phyloP scores from a whole-genome alignment of 2,888 invertebrate genomes.

The Tinea pellionella region DNA sequence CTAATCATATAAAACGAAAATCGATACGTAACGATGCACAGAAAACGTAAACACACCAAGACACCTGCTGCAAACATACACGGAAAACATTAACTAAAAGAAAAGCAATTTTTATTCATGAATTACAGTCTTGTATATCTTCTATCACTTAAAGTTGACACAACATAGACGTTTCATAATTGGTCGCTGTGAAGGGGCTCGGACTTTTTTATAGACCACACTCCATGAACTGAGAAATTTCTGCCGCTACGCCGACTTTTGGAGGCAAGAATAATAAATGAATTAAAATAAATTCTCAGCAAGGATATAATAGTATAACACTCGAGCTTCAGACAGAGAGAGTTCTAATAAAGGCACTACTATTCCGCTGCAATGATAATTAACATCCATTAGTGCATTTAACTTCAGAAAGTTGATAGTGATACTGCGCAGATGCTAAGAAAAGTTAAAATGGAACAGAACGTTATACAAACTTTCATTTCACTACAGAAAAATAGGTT shows the following conservation, averaged over 20 bases:
- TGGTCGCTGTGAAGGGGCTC: no score
- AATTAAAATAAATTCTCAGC: no score
- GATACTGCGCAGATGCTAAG: not conserved
- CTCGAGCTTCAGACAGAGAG: not conserved
- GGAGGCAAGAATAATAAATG: no score
- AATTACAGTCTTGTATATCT: no score
- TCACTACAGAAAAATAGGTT: not conserved
- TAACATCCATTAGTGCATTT: constrained; percentile 6
- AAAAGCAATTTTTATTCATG: no score
- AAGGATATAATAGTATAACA: no score
- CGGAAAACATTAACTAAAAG: no score
- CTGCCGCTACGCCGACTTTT: no score
- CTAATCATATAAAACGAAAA: not conserved
- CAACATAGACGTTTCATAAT: no score
- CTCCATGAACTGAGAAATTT: no score
- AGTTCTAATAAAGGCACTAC: not conserved
- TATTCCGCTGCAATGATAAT: constrained; percentile 6
- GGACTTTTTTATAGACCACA: no score
- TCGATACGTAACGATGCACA: not conserved
- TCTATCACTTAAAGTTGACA: no score
- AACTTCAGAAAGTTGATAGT: constrained; percentile 5
- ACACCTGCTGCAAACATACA: not conserved
- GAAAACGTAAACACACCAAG: not conserved
- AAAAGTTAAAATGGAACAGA: constrained; percentile 1
- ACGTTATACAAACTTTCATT: not conserved